A percentile compares a stretch with the other conserved stretches of the same genome.
Conservation (phyloP, 2,888 invertebrate genomes). For the Netelia inedita region DNA sequence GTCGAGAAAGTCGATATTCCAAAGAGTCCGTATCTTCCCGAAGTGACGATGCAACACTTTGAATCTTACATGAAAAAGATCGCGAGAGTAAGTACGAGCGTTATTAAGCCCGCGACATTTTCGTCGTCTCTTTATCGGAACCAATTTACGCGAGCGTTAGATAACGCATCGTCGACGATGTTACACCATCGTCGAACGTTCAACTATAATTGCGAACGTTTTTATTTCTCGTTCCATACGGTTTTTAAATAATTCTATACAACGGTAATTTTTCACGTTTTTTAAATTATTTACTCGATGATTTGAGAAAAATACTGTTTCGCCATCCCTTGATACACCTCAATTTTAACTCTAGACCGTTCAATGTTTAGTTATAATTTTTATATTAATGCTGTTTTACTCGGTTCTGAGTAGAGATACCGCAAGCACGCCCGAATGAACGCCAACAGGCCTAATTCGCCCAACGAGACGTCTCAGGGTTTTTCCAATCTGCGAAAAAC, state of each 20-base stretch:
- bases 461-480: conserved; percentile 83
- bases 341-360: not conserved
- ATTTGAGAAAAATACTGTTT: not conserved
- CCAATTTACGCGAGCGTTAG: not conserved
- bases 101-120: not conserved
- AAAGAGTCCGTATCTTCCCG: conserved; percentile 93
- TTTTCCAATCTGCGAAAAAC: conserved; percentile 84
- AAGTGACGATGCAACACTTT: conserved; percentile 94
- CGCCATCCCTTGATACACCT: not conserved
- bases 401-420: conserved; percentile 83
- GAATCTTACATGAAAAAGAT: conserved; percentile 94
- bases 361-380: not conserved
- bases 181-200: not conserved
- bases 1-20: conserved; percentile 93
- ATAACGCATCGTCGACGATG: not conserved
- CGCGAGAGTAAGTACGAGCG: conserved; percentile 83
- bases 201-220: no score
- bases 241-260: not conserved
- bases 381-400: conserved; percentile 43
- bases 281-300: not conserved
- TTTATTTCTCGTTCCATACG: no score
- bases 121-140: not conserved
- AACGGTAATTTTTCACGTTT: not conserved
- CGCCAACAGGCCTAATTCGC: conserved; percentile 80
- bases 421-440: conserved; percentile 85